Evolutionary conservation across 2,797 vertebrate genomes (phyloP).

Genomic region (Falco concolor): DNA sequence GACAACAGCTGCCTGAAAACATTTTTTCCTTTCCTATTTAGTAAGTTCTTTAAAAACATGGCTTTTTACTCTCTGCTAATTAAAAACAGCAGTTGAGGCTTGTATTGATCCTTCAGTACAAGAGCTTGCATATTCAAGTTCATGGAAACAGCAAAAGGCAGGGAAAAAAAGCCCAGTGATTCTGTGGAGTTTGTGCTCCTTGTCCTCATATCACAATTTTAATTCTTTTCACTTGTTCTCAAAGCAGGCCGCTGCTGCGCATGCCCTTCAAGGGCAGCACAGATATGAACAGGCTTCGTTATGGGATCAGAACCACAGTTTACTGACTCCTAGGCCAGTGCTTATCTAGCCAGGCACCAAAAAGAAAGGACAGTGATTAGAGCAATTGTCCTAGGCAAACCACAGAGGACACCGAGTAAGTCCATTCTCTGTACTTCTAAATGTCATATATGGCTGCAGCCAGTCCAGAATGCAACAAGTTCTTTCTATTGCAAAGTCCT

Average conservation of each 20-base stretch:
- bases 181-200: neutral
- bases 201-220: neutral
- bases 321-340: neutral
- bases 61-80: conserved; percentile 1
- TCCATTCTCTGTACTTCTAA: neutral
- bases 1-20: neutral
- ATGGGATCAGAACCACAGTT: neutral
- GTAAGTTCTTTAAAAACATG: neutral
- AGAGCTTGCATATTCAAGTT: neutral
- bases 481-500: neutral
- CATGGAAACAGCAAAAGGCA: neutral
- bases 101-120: neutral
- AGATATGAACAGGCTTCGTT: neutral
- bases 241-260: neutral
- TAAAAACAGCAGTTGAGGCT: neutral
- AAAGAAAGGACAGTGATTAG: neutral
- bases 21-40: neutral
- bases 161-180: neutral
- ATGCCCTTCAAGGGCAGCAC: neutral
- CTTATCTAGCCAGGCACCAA: neutral
- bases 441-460: neutral
- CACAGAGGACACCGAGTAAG: neutral
- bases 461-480: neutral
- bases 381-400: neutral
- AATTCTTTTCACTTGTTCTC: neutral